A percentile compares a stretch with the other conserved stretches of the same genome.
phyloP scores from a whole-genome alignment of 2,113 vertebrate species.

The Bubalus kerabau region DNA sequence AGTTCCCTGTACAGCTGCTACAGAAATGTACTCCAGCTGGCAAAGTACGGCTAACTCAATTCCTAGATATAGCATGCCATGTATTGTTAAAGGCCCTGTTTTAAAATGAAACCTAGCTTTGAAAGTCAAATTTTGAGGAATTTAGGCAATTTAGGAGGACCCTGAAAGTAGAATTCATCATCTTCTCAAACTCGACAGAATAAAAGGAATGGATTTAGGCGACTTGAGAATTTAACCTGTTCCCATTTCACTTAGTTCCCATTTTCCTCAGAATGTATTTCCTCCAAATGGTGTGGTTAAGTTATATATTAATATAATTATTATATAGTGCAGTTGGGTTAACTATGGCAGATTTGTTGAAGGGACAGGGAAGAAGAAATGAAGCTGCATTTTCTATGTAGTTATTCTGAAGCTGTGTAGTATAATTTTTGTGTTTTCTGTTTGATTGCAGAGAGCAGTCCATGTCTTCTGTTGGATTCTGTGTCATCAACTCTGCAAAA shows the following conservation, averaged over 20 bases:
- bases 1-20: constrained; percentile 97
- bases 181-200: background rate
- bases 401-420: background rate
- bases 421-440: constrained; percentile 32
- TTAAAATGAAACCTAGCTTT: background rate
- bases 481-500: constrained; percentile 92
- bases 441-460: constrained; percentile 89
- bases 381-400: background rate
- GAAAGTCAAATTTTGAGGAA: background rate
- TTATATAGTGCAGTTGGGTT: background rate
- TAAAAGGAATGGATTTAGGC: background rate
- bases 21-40: constrained; percentile 92
- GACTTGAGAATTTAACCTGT: background rate
- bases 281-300: background rate
- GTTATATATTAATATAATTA: background rate
- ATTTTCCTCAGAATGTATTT: background rate
- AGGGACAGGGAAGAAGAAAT: background rate
- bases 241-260: background rate
- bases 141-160: background rate
- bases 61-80: background rate
- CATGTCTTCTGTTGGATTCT: constrained; percentile 92
- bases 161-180: background rate
- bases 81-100: background rate
- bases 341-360: background rate
- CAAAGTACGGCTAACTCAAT: constrained; percentile 80